phyloP scores from a whole-genome alignment of 2,797 vertebrate genomes.

The Caiman crocodilus region DNA sequence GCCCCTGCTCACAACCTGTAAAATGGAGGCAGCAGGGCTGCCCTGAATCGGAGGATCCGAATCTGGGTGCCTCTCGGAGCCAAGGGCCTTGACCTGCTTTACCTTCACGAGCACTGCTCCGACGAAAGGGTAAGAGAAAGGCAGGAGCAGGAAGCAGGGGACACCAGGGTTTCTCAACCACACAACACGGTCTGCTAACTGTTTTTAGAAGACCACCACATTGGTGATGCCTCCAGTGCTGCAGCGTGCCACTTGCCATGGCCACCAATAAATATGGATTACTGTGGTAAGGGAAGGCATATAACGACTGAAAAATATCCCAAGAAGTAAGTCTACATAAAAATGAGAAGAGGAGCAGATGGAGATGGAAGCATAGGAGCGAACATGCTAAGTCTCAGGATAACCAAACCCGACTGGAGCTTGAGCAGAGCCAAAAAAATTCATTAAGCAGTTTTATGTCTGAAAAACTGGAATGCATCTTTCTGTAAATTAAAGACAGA shows the following conservation, averaged over 20 bases:
- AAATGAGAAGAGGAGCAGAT: slow-evolving; percentile 25
- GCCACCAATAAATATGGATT: background rate
- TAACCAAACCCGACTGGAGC: slow-evolving; percentile 47
- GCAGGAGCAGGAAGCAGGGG: background rate
- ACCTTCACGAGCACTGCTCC: background rate
- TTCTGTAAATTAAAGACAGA: slow-evolving; percentile 83
- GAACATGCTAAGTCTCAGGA: slow-evolving; percentile 18
- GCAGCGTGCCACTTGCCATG: background rate
- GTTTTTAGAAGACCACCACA: slow-evolving; percentile 36
- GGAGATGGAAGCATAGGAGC: slow-evolving; percentile 29
- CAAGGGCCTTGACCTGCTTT: background rate
- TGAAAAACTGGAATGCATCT: slow-evolving; percentile 78
- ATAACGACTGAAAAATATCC: background rate
- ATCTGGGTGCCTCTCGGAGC: too few species aligned
- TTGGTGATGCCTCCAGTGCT: background rate
- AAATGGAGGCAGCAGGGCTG: background rate
- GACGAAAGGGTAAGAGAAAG: background rate
- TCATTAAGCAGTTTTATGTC: slow-evolving; percentile 69
- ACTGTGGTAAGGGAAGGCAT: background rate
- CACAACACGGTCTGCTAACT: background rate
- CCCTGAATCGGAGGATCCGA: too few species aligned
- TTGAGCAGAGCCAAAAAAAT: slow-evolving; percentile 55
- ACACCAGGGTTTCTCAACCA: slow-evolving; percentile 1
- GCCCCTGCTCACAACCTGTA: background rate
- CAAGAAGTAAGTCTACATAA: background rate